A percentile compares a stretch with the other conserved stretches of the same genome.
Conservation (phyloP, 1,140 invertebrate species). For the Gryon sp. region DNA sequence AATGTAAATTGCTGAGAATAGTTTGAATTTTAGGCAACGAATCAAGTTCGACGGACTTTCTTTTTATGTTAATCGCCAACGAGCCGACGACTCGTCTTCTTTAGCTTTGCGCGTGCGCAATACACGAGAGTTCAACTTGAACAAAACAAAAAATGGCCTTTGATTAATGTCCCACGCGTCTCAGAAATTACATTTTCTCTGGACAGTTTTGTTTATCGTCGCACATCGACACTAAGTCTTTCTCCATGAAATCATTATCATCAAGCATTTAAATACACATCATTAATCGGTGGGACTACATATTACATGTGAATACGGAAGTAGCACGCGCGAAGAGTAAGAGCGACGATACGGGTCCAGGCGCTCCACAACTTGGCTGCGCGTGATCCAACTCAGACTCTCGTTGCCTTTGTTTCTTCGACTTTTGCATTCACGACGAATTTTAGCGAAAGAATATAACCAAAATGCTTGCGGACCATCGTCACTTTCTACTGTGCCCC, state of each 20-base stretch:
- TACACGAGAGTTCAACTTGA: too few species aligned
- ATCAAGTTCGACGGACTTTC: constrained; percentile 26
- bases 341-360: too few species aligned
- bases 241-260: neutral
- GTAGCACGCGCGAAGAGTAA: neutral
- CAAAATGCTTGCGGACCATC: constrained; percentile 8
- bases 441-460: constrained; percentile 17
- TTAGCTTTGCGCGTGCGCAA: too few species aligned
- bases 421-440: too few species aligned
- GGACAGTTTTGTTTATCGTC: constrained; percentile 15
- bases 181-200: constrained; percentile 19
- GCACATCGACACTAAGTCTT: constrained; percentile 8
- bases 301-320: constrained; percentile 10
- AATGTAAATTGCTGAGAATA: constrained; percentile 39
- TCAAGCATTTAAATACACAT: constrained; percentile 1
- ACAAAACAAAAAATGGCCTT: constrained; percentile 10
- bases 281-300: constrained; percentile 9
- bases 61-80: constrained; percentile 29
- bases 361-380: too few species aligned
- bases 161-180: constrained; percentile 16
- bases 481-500: constrained; percentile 47
- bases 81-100: neutral
- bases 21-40: constrained; percentile 27
- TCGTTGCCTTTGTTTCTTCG: constrained; percentile 14
- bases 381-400: too few species aligned